Base-by-base conservation (phyloP, 2,113 vertebrate genomes). In the Anguilla japonica region DNA sequence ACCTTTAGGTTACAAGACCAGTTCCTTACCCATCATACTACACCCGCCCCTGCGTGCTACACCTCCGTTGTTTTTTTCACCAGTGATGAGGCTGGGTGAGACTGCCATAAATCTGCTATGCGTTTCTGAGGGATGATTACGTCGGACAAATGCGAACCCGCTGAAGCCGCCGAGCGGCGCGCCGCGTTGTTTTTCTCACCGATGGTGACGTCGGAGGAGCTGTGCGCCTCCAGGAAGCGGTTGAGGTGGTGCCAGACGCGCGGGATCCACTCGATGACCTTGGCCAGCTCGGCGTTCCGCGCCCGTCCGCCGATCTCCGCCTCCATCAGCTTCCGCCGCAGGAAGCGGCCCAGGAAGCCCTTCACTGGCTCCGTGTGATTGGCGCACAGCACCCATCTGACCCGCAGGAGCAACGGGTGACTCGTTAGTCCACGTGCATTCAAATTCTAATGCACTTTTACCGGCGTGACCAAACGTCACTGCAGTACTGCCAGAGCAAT, bases 231-330 rank as follows among this genome's bases (percentile, higher is more conserved):
- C 93, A 99, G 94, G 95, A 99, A 99, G 84, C 97, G 97, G 96
- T 99, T 99, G 85, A 99, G 97, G 91, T 99, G 98, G 87, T 99
- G 97, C 98, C 98, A 99, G 84, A 99, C 97, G 78, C 97, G 97
- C 1, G 98, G 98, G 87, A 99, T 95, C 98, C 98, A 99, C 87
- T 99, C 98, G 2, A 99, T 96, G 92, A 99, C 98, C 93, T 97
- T 98, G 43, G 98, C 96, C 93, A 99, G 96, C 92, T 99, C 98
- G 79, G 92, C 84, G 86, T 97, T 99, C 81, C 98, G 95, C 3
- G 94, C 95, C 2, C 97, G 96, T 91, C 96, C 97, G 83, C 96
- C 95, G 88, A 99, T 99, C 93, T 99, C 98, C 0, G 93, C 97
- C 92, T 99, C 98, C 53, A 99, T 97, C 1, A 99, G 95, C 92